Percentiles rank a stretch among this genome's conserved stretches.
phyloP scores from a whole-genome alignment of 2,888 invertebrate genomes.

The Odontocolon sp. region DNA sequence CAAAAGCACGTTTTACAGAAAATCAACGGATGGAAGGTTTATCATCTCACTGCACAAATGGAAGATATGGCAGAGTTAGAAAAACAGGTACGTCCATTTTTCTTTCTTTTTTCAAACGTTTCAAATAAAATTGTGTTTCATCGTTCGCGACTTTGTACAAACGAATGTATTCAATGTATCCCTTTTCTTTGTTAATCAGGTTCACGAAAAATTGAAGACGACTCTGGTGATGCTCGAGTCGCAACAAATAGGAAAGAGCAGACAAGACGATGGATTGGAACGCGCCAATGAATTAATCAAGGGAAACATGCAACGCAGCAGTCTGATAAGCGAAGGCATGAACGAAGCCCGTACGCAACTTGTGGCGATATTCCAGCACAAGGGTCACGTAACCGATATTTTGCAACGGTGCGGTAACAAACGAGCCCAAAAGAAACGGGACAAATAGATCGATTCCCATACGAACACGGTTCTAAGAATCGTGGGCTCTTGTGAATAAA shows the following conservation, averaged over 20 bases:
- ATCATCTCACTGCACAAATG: constrained; percentile 95
- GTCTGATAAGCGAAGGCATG: constrained; percentile 95
- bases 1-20: constrained; percentile 93
- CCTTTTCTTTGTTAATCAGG: too few species aligned
- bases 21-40: constrained; percentile 97
- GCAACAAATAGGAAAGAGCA: constrained; percentile 71
- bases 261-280: constrained; percentile 76
- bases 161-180: too few species aligned
- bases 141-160: too few species aligned
- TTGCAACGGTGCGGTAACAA: constrained; percentile 95
- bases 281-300: constrained; percentile 82
- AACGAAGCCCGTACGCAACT: constrained; percentile 93
- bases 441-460: constrained; percentile 82
- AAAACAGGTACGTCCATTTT: constrained; percentile 71
- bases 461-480: constrained; percentile 19
- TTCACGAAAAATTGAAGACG: constrained; percentile 78
- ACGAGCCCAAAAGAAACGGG: constrained; percentile 95
- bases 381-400: constrained; percentile 93
- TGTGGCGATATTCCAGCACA: constrained; percentile 95
- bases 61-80: constrained; percentile 88
- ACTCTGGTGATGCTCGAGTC: constrained; percentile 76
- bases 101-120: too few species aligned
- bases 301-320: constrained; percentile 97
- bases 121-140: too few species aligned
- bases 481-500: constrained; percentile 51